Percentiles rank a stretch among this genome's conserved stretches.
These are phyloP conservation scores for Phalacrocorax brasilianus DNA, from an alignment of 2,113 vertebrate species.

Conservation along the genomic window DNA sequence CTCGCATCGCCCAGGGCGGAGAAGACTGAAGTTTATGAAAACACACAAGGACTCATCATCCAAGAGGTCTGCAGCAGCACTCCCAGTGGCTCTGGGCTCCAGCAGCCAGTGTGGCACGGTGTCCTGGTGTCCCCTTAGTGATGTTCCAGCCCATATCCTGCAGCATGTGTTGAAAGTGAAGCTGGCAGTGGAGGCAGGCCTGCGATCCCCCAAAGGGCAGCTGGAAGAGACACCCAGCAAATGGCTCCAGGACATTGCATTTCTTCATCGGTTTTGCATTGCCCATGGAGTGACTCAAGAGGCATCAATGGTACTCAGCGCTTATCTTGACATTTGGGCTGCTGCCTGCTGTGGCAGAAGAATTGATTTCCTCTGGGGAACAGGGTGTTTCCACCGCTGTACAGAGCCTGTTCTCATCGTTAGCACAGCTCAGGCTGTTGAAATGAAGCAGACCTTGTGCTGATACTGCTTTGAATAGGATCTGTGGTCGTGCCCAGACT, in stretches of 20 bases:
- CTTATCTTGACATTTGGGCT: background rate
- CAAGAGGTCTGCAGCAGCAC: background rate
- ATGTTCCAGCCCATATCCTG: background rate
- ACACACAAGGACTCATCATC: background rate
- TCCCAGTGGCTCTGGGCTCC: background rate
- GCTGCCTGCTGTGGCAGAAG: background rate
- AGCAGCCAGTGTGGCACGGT: background rate
- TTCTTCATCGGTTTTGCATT: background rate
- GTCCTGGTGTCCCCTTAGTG: background rate
- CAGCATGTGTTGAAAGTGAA: background rate
- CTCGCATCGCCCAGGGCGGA: rapidly evolving
- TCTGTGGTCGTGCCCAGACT: background rate
- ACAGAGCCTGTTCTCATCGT: background rate
- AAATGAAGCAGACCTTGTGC: slow-evolving; percentile 14
- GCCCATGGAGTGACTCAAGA: background rate
- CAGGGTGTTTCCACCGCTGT: background rate
- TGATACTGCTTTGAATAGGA: background rate
- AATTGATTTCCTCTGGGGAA: background rate
- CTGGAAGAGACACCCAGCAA: background rate
- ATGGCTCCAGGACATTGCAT: background rate
- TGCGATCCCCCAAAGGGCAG: background rate
- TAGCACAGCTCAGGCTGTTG: background rate
- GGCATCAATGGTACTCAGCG: background rate
- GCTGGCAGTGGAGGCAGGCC: background rate
- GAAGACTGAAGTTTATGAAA: background rate